Conservation (phyloP, 2,113 vertebrate genomes). For the Ardeotis arabs region DNA sequence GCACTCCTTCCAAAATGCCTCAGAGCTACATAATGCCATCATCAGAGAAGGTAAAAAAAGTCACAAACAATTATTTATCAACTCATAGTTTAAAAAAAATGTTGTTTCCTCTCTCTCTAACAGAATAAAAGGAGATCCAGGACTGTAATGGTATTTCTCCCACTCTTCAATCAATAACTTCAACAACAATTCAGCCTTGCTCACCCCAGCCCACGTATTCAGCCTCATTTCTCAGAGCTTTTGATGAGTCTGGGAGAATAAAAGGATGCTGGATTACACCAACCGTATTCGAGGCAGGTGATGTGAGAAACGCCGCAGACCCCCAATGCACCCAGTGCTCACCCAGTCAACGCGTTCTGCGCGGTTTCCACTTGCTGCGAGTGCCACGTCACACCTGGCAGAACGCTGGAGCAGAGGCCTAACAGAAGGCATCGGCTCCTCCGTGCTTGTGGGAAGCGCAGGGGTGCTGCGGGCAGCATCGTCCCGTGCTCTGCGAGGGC, state of each 20-base stretch:
- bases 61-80: neutral
- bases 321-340: neutral
- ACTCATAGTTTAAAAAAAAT: constrained; percentile 4
- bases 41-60: neutral
- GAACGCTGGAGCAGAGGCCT: neutral
- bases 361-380: fast-evolving
- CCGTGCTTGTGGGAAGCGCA: neutral
- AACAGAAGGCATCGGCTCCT: neutral
- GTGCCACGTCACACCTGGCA: fast-evolving
- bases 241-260: neutral
- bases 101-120: neutral
- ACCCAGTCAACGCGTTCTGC: fast-evolving
- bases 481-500: fast-evolving
- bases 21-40: neutral
- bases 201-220: neutral
- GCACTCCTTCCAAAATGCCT: neutral
- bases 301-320: neutral
- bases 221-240: neutral
- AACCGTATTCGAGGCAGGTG: fast-evolving
- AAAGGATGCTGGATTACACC: neutral
- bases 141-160: neutral
- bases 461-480: neutral
- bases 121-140: neutral
- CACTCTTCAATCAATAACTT: constrained; percentile 23
- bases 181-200: neutral